Evolutionary conservation across 2,888 invertebrate genomes (phyloP), one percentile per base, ranked within the genome.

Genomic region (Choristoneura rosaceana): DNA sequence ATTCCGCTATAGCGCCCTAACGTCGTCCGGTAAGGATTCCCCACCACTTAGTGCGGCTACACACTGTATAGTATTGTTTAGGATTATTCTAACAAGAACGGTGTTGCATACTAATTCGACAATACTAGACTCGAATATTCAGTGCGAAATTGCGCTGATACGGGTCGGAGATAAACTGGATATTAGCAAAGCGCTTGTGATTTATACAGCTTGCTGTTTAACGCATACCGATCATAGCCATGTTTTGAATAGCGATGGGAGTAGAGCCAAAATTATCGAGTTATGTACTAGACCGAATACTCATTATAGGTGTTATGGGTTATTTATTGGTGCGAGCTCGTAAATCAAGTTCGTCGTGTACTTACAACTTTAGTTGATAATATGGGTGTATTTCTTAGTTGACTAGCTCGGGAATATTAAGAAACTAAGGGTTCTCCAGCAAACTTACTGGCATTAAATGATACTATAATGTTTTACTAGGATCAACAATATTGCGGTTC

Each of bases 141-240:
- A 74, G 74, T 76, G 74, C 74, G 66, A 71, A 73, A 77, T 77
- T 74, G 75, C 71, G 75, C 71, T 71, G 75, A 73, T 76, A 74
- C 71, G 75, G 71, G 75, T 69, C 62, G 74, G 68, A 80, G 78
- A 80, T 78, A 79, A 79, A 80, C 82, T 78, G 76, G 81, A 78
- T 86, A 82, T 84, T 84, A 83, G 79, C 79, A 76, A 79, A 82
- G 80, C 78, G 76, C 74, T 74, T 73, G 73, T 82, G 81, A 84
- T 83, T 83, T 83, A 85, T 84, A 78, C 75, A 75, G 64, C 75
- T 61, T 66, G 58, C 70, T 76, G 68, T 64, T 78, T 80, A 81
- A 78, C 77, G 80, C 78, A 81, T 83, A 82, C 79, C 77, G 74
- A 84, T 82, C 76, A 74, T 70, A 70, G 63, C 69, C 41, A 41